These are phyloP conservation scores for Crocallis elinguaria DNA, from an alignment of 2,888 invertebrate genomes.

Conservation along the genomic window DNA sequence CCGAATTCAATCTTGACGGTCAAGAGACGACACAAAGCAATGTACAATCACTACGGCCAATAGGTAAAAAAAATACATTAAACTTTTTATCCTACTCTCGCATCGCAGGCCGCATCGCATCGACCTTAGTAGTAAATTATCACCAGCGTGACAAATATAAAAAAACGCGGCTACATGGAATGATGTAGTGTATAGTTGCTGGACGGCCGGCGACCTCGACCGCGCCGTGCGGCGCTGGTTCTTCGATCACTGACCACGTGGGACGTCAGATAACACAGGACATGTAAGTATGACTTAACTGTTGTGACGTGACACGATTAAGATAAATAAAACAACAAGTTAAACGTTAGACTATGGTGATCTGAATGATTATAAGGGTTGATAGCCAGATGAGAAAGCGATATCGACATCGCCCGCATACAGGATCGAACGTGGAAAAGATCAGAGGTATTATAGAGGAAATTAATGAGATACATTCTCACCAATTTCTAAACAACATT, in stretches of 20 bases:
- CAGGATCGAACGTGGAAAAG: neutral
- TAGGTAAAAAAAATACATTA: conserved; percentile 6
- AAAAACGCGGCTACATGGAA: conserved; percentile 34
- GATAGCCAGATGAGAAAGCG: neutral
- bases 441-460: too few species aligned
- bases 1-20: neutral
- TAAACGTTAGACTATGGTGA: neutral
- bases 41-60: conserved; percentile 2
- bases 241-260: conserved; percentile 43
- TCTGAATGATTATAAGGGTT: neutral
- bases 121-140: conserved; percentile 25
- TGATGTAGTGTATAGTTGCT: conserved; percentile 61
- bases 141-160: conserved; percentile 32
- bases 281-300: conserved; percentile 17
- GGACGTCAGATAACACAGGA: conserved; percentile 32
- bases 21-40: neutral
- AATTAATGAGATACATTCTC: too few species aligned
- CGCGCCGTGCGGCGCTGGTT: conserved; percentile 30
- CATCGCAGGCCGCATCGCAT: conserved; percentile 9
- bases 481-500: too few species aligned
- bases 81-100: conserved; percentile 15
- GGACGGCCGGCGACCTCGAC: conserved; percentile 49
- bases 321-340: conserved; percentile 2
- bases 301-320: conserved; percentile 11
- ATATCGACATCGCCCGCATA: neutral